Percentiles rank a stretch among this genome's conserved stretches.
Evolutionary conservation across 1,140 invertebrate genomes (phyloP).

Genomic region (Diorhabda sublineata): DNA sequence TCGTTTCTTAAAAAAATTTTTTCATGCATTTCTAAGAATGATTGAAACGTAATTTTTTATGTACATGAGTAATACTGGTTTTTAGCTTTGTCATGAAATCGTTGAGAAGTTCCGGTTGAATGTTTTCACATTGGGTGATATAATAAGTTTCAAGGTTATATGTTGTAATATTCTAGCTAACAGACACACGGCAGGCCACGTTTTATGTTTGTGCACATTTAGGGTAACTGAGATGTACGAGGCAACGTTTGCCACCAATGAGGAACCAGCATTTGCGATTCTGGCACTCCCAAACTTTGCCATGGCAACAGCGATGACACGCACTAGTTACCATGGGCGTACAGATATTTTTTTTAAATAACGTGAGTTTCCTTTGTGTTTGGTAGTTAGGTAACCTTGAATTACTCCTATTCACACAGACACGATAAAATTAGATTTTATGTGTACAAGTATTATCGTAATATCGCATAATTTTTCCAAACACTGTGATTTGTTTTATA

Average conservation of each 20-base stretch:
- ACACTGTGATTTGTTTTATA: no score
- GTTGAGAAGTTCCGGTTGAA: constrained; percentile 3
- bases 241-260: constrained; percentile 23
- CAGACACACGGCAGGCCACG: constrained; percentile 15
- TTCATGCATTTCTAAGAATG: no score
- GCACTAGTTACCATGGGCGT: constrained; percentile 19
- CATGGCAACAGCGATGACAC: constrained; percentile 31
- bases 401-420: background rate
- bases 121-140: constrained; percentile 19
- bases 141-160: constrained; percentile 19
- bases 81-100: background rate
- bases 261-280: constrained; percentile 24
- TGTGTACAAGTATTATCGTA: no score
- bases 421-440: no score
- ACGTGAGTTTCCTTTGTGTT: background rate
- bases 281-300: constrained; percentile 32
- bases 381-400: background rate
- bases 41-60: no score
- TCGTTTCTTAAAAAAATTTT: background rate
- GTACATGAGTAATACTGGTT: background rate
- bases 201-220: constrained; percentile 24
- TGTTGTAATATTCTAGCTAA: constrained; percentile 11
- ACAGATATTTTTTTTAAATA: background rate
- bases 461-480: no score
- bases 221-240: constrained; percentile 22